Evolutionary conservation across 2,113 vertebrate species (phyloP), one percentile per base, ranked within the genome.

Genomic region (Antechinus flavipes): DNA sequence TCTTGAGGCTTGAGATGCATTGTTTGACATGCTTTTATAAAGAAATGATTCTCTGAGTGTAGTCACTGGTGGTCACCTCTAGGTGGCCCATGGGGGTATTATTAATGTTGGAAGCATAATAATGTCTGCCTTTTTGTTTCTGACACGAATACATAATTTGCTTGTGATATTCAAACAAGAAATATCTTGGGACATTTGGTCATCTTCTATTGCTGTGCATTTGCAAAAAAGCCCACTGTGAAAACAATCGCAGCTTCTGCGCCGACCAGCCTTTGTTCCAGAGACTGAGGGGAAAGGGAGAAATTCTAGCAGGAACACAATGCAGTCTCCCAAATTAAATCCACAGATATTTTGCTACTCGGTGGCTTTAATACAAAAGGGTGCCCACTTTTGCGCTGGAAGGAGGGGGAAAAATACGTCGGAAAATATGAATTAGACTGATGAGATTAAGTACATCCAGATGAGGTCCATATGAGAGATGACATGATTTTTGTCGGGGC

Each of bases 91-190:
- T 90, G 94, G 55, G 95, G 94, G 26, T 95, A 91, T 96, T 95
- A 93, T 90, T 95, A 95, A 95, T 54, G 94, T 95, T 58, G 95
- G 24, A 16, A 94, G 19, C 93, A 96, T 54, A 76, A 68, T 91
- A 95, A 96, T 54, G 30, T 54, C 90, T 93, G 94, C 92, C 95
- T 26, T 97, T 96, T 97, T 92, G 27, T 93, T 96, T 95, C 76
- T 93, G 50, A 25, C 93, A 94, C 23, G 55, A 96, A 94, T 91
- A 96, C 89, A 89, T 94, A 96, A 97, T 97, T 96, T 26, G 23
- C n/a, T 93, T 95, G 92, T 93, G 93, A 96, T 90, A 95, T 95
- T 96, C 94, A 98, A 97, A 96, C 92, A 47, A 97, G 94, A 96
- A 42, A 22, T 84, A 84, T 84, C 68, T 26, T 84, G 68, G 68